These are phyloP conservation scores for Erpobdella octoculata DNA, from an alignment of 2,888 invertebrate genomes.

Conservation along the genomic window DNA sequence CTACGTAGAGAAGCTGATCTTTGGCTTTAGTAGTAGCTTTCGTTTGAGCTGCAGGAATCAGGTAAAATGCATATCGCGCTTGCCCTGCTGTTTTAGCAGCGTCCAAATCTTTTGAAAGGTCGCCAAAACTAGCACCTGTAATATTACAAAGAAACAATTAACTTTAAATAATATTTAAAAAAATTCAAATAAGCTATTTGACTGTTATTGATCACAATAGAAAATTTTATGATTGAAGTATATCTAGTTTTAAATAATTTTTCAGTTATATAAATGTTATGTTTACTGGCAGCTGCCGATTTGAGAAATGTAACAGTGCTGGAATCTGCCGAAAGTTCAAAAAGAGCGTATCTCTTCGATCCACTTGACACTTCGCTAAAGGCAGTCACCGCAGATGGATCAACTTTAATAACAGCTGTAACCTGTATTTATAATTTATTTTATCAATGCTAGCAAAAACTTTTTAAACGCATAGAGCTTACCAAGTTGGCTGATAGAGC, in stretches of 20 bases:
- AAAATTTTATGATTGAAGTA: no score
- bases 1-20: no score
- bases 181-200: neutral
- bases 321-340: neutral
- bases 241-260: no score
- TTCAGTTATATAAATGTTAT: no score
- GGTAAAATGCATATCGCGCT: neutral
- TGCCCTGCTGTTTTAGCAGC: neutral
- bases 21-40: no score
- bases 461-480: no score
- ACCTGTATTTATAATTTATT: no score
- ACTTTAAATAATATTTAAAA: no score
- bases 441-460: no score
- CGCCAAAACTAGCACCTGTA: neutral
- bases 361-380: neutral
- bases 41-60: neutral
- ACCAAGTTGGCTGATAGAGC: no score
- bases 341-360: neutral
- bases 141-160: no score
- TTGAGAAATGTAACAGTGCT: neutral
- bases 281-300: conserved; percentile 1
- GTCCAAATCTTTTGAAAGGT: neutral
- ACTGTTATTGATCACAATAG: neutral
- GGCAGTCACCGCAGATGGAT: neutral
- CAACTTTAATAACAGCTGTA: neutral